Evolutionary conservation across 1,140 invertebrate species (phyloP), one percentile per base, ranked within the genome.

Genomic region (Oedothorax gibbosus): DNA sequence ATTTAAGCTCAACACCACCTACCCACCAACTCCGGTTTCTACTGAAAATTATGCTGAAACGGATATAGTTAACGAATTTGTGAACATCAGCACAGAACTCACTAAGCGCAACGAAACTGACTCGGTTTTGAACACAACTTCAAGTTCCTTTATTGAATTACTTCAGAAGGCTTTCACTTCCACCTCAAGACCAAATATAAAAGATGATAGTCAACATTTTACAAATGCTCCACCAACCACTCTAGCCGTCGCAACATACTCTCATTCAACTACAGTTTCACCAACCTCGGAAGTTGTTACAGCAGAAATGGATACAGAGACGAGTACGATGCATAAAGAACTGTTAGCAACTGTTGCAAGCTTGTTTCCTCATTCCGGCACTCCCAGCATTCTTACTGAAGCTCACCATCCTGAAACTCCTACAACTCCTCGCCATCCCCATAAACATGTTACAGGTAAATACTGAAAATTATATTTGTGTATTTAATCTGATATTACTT

Each of bases 401-500:
- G 12, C 8, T 51, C 69, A 71, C 20, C 12, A 54, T n/a, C 50
- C 14, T 21, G 51, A n/a, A 20, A 21, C 68, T 53, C 5, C 50
- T 11, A 71, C 50, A 71, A 54, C 51, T n/a, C n/a, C 66, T 15
- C 7, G 20, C 51, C 35, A 21, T 69, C 15, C 21, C n/a, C 14
- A 69, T 50, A 69, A 69, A 35, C 66, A 69, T 35, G 54, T 18
- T 71, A 71, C 69, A 71, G 69, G 69, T 71, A 71, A 71, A 71
- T 35, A 35, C 35, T 35, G 35, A 35, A 35, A 35, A 35, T 35
- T 15, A 64, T 15, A 64, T 18, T 18, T 18, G 14, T 14, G 20
- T 64, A 18, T 64, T 12, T 64, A 64, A 35, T 35, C 35, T 1
- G 35, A 35, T 35, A 35, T 35, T 35, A 35, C 35, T 35, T 35